These are phyloP conservation scores for Pterocles orientalis DNA, from an alignment of 2,113 vertebrate species.

Conservation along the genomic window DNA sequence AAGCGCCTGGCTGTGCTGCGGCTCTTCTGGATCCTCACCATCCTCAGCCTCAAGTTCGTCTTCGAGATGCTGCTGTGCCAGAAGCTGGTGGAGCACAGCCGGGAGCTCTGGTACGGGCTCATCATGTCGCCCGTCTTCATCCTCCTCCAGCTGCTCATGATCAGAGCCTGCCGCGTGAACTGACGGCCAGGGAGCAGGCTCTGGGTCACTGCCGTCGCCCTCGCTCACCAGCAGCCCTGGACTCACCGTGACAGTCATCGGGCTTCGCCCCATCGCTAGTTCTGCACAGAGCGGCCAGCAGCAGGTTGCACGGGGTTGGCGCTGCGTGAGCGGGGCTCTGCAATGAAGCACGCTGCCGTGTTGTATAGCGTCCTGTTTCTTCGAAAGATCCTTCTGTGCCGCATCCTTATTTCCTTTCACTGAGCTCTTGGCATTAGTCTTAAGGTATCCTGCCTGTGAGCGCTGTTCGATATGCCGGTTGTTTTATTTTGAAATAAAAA, in stretches of 20 bases:
- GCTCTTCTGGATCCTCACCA: constrained; percentile 96
- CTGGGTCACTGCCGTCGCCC: fast-evolving
- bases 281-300: neutral
- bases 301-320: neutral
- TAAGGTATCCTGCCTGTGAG: neutral
- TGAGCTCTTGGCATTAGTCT: neutral
- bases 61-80: constrained; percentile 97
- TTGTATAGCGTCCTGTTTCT: neutral
- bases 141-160: constrained; percentile 96
- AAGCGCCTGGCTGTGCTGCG: constrained; percentile 92
- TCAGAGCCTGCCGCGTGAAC: constrained; percentile 94
- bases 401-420: neutral
- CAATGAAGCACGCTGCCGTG: fast-evolving
- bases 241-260: fast-evolving
- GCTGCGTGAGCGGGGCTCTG: neutral
- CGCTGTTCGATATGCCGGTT: fast-evolving
- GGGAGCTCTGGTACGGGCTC: constrained; percentile 92
- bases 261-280: neutral
- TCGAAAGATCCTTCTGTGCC: neutral
- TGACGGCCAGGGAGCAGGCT: constrained; percentile 37
- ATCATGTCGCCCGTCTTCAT: constrained; percentile 96
- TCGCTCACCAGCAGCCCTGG: neutral
- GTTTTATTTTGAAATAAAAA: constrained; percentile 30
- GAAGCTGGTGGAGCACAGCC: constrained; percentile 89
- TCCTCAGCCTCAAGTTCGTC: constrained; percentile 97